phyloP scores from a whole-genome alignment of 2,888 invertebrate genomes.

The Caenorhabditis sp. region DNA sequence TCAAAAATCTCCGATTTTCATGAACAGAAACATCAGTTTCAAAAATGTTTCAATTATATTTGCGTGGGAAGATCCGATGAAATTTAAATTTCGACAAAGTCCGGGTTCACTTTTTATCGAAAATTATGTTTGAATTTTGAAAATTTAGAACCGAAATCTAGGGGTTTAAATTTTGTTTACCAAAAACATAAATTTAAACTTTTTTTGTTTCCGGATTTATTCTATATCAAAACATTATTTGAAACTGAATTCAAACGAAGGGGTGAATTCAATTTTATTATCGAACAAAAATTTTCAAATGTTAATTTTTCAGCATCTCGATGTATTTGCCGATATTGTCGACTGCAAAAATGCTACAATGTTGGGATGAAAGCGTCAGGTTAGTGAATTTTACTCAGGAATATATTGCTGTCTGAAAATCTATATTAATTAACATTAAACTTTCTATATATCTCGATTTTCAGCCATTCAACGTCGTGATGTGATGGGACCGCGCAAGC shows the following conservation, averaged over 20 bases:
- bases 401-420: neutral
- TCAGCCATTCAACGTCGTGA: conserved; percentile 50
- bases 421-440: neutral
- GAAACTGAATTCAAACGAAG: too few relatives aligned
- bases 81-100: too few relatives aligned
- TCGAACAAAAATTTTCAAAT: neutral
- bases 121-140: too few relatives aligned
- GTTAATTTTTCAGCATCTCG: conserved; percentile 46
- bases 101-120: too few relatives aligned
- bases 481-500: conserved; percentile 53
- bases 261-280: too few relatives aligned
- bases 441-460: too few relatives aligned
- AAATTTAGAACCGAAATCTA: too few relatives aligned
- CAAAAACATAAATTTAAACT: neutral
- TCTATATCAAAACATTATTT: too few relatives aligned
- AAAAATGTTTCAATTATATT: too few relatives aligned
- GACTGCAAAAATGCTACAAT: conserved; percentile 45
- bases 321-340: conserved; percentile 54
- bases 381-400: conserved; percentile 5
- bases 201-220: neutral
- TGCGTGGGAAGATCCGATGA: neutral
- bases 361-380: conserved; percentile 51
- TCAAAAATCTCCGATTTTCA: neutral
- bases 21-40: too few relatives aligned
- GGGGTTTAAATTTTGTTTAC: neutral